Conservation (phyloP, 2,888 invertebrate species). For the Phragmatobia fuliginosa region DNA sequence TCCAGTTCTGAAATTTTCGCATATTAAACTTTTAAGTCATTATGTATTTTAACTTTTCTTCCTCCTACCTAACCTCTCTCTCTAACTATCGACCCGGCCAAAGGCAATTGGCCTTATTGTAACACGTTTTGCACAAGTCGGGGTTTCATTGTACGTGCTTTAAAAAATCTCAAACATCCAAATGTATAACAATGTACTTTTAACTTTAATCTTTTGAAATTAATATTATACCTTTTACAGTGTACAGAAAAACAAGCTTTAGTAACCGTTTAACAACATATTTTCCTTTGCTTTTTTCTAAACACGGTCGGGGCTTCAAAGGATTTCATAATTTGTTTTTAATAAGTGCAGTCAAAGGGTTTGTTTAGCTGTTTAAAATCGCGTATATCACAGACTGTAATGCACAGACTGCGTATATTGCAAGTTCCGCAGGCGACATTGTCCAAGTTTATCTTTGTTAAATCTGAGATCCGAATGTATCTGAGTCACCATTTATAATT, state of each 20-base stretch:
- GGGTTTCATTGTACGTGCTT: conserved; percentile 21
- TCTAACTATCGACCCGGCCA: conserved; percentile 40
- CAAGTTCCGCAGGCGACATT: neutral
- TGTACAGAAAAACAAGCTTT: neutral
- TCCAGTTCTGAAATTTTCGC: conserved; percentile 1
- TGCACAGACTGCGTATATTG: too few relatives aligned
- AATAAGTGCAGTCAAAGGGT: neutral
- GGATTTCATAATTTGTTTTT: neutral
- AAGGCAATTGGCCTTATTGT: conserved; percentile 31
- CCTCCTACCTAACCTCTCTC: conserved; percentile 19
- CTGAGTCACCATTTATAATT: neutral
- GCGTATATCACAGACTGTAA: neutral
- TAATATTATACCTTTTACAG: neutral
- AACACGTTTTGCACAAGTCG: conserved; percentile 30
- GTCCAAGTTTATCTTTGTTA: neutral
- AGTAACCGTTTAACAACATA: neutral
- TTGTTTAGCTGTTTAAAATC: neutral
- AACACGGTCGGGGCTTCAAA: neutral
- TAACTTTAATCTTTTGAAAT: conserved; percentile 3
- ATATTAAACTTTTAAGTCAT: neutral
- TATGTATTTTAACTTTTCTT: neutral
- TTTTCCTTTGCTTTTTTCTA: neutral
- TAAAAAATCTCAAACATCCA: conserved; percentile 17
- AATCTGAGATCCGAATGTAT: neutral
- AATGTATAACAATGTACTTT: neutral